Base-by-base conservation (phyloP, 2,888 invertebrate species). In the Dryococelus australis region DNA sequence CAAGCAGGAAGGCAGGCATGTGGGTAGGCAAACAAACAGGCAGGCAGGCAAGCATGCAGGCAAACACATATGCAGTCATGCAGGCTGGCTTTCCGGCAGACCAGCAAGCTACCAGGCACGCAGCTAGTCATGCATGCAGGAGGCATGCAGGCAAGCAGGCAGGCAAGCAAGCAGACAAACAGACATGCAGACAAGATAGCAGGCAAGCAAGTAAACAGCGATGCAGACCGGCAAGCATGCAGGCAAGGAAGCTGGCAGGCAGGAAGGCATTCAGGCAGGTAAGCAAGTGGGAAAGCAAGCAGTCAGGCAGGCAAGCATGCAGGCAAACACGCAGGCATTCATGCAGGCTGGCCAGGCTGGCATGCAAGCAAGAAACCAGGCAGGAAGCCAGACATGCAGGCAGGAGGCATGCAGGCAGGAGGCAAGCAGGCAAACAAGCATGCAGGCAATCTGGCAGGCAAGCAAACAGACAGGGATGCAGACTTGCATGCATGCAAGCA, bases 401-500 rank as follows among this genome's bases (percentile, higher is more conserved):
- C 27, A 83, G 43, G 83, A 83, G 83, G 83, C 20, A 83, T 16
- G 83, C 28, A 43, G 83, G 28, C 13, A 83, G 26, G n/a, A 83
- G 43, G 83, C 26, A 83, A 27, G 83, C 26, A 83, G 43, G 83
- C 26, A 83, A 83, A 8, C 10, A 12, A 6, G 83, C 26, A 83
- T 16, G 83, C 83, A 83, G 43, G 83, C 4, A 83, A 83, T 28
- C 83, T n/a, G 43, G 83, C 83, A 83, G 43, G 83, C 83, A 83
- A 83, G 2, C 27, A 83, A 10, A 26, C 83, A 83, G 27, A 10
- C 26, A 83, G 43, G 83, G 4, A 83, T n/a, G n/a, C 6, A 83
- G 26, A 26, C 83, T n/a, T 16, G 83, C 26, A 83, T n/a, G n/a
- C 27, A 83, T 16, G 26, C 26, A 83, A 6, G 83, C 83, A 83